Percentiles rank a stretch among this genome's conserved stretches.
Evolutionary conservation across 2,797 vertebrate species (phyloP).

Genomic region (Amblyopsis hoosieri): DNA sequence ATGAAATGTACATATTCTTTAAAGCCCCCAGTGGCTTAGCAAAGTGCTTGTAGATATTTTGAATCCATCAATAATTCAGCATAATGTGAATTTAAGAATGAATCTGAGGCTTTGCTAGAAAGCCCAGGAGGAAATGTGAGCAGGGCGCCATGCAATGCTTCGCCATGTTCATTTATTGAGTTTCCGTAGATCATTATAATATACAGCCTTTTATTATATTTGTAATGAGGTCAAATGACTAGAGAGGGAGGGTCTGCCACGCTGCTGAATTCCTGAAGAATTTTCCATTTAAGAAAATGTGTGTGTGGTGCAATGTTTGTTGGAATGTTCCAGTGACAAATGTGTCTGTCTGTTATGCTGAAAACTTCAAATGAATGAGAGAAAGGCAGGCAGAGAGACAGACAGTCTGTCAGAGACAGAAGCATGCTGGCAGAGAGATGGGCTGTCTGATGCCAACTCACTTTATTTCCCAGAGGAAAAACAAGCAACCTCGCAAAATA

Average conservation of each 20-base stretch:
- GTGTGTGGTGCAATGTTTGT: not conserved
- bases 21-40: slow-evolving; percentile 51
- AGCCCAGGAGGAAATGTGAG: slow-evolving; percentile 53
- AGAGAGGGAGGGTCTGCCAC: too few relatives aligned
- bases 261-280: too few relatives aligned
- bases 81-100: slow-evolving; percentile 79
- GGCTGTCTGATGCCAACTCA: not conserved
- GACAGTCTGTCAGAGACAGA: not conserved
- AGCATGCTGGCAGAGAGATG: not conserved
- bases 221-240: too few relatives aligned
- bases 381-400: not conserved
- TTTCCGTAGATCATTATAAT: too few relatives aligned
- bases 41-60: slow-evolving; percentile 77
- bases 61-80: slow-evolving; percentile 76
- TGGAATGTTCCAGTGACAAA: not conserved
- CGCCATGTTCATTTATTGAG: not conserved
- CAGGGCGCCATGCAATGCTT: slow-evolving; percentile 42
- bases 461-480: too few relatives aligned
- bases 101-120: slow-evolving; percentile 72
- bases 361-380: not conserved
- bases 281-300: not conserved
- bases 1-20: slow-evolving; percentile 72
- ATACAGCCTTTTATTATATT: too few relatives aligned
- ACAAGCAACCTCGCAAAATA: too few relatives aligned
- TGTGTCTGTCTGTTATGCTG: not conserved